Conservation (phyloP, 2,888 invertebrate species). For the Campoplex nolae region DNA sequence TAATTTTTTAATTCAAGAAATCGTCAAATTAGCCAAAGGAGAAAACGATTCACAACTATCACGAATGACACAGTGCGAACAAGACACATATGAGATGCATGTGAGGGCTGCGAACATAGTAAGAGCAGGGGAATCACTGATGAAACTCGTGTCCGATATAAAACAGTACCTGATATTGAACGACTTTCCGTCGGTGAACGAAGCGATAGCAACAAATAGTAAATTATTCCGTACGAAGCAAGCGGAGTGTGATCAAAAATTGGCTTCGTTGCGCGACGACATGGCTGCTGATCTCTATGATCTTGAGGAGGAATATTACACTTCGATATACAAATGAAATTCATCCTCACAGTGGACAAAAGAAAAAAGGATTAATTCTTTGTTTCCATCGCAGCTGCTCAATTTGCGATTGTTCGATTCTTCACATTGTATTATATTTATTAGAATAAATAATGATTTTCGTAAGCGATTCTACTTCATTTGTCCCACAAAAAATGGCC, state of each 20-base stretch:
- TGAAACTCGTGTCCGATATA: slow-evolving; percentile 98
- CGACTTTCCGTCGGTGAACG: slow-evolving; percentile 99
- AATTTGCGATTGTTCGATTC: slow-evolving; percentile 63
- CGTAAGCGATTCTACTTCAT: slow-evolving; percentile 26
- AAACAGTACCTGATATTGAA: slow-evolving; percentile 99
- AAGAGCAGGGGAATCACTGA: slow-evolving; percentile 97
- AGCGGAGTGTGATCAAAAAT: slow-evolving; percentile 96
- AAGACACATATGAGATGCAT: slow-evolving; percentile 98
- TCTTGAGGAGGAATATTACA: slow-evolving; percentile 96
- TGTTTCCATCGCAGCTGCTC: slow-evolving; percentile 43
- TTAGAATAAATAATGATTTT: slow-evolving; percentile 77
- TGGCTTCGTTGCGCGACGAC: slow-evolving; percentile 96
- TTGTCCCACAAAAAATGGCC: background rate
- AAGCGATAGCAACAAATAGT: slow-evolving; percentile 97
- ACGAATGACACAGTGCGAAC: slow-evolving; percentile 96
- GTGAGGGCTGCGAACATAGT: slow-evolving; percentile 98
- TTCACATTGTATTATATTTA: slow-evolving; percentile 73
- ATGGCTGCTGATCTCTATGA: slow-evolving; percentile 97
- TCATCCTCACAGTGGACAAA: background rate
- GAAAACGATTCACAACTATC: slow-evolving; percentile 96
- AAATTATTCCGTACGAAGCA: slow-evolving; percentile 95
- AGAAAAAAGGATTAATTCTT: background rate
- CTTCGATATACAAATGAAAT: slow-evolving; percentile 91
- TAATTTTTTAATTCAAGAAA: slow-evolving; percentile 87
- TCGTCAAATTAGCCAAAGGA: slow-evolving; percentile 94